phyloP scores from a whole-genome alignment of 2,113 vertebrate species.

The Sinocyclocheilus maitianheensis region DNA sequence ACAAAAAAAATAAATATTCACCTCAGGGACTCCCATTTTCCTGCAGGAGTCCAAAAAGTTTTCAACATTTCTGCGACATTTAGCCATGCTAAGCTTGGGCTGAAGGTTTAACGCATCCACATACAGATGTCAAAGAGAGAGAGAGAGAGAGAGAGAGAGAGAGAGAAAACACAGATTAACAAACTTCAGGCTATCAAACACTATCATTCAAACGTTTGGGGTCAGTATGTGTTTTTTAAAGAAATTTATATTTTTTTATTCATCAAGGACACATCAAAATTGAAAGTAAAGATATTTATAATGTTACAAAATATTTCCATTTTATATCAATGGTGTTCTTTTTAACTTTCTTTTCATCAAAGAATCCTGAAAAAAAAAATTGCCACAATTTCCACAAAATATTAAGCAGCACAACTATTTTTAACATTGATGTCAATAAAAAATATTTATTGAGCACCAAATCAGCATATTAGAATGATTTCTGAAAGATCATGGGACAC shows the following conservation, averaged over 20 bases:
- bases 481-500: neutral
- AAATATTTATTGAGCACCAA: neutral
- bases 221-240: no score
- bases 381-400: no score
- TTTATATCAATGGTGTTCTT: neutral
- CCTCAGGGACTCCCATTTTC: slow-evolving; percentile 92
- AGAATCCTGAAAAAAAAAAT: neutral
- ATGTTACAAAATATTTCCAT: neutral
- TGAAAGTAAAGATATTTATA: neutral
- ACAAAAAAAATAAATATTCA: slow-evolving; percentile 67
- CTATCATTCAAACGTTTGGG: neutral
- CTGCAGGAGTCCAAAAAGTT: slow-evolving; percentile 96
- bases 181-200: neutral
- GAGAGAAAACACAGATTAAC: neutral
- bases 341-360: neutral
- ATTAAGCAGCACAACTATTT: no score
- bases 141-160: no score
- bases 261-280: neutral
- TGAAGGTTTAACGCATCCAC: slow-evolving; percentile 57
- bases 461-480: neutral
- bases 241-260: neutral
- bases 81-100: slow-evolving; percentile 98
- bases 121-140: neutral
- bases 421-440: neutral
- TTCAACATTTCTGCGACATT: slow-evolving; percentile 95